Evolutionary conservation across 2,113 vertebrate species (phyloP), one percentile per base, ranked within the genome.

Genomic region (Choloepus hoffmanni): DNA sequence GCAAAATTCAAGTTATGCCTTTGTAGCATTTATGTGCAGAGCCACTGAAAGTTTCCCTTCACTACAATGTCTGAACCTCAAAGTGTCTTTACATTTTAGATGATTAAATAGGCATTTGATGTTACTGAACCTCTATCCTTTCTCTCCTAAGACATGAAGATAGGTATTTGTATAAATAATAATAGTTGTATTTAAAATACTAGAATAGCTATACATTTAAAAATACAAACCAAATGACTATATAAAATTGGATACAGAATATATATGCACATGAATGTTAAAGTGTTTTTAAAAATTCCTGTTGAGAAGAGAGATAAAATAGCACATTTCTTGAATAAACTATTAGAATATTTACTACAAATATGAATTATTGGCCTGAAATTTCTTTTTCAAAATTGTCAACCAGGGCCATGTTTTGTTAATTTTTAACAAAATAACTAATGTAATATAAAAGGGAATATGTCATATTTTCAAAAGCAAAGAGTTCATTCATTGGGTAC

Each of bases 361-460:
- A n/a, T 89, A 58, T 77, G 30, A 85, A 55, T 85, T 77, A 40
- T 40, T 60, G 33, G 24, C 21, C 45, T 78, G 63, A 92, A 89
- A 67, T 85, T 89, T 89, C 24, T 81, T 85, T 89, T 48, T 30
- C 28, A 30, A 88, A 67, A 68, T 19, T 65, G 43, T 78, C 70
- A 85, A 60, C 58, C 14, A 43, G 24, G 3, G 7, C 65, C 87
- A 63, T 23, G 14, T 40, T 16, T 58, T 77, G 60, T 36, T 67
- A 74, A 18, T 90, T 95, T 89, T 95, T 78, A 86, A 84, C 50
- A 89, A 92, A 95, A 89, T 89, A 77, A 72, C 1, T 7, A 74
- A 68, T 30, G 12, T 11, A 50, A 53, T 45, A 2, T 43, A 36
- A 11, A 45, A 85, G 40, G 48, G 36, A 88, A 33, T 5, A 50